Evolutionary conservation across 2,797 vertebrate species (phyloP).

Genomic region (Mormyrus proboscirostris): DNA sequence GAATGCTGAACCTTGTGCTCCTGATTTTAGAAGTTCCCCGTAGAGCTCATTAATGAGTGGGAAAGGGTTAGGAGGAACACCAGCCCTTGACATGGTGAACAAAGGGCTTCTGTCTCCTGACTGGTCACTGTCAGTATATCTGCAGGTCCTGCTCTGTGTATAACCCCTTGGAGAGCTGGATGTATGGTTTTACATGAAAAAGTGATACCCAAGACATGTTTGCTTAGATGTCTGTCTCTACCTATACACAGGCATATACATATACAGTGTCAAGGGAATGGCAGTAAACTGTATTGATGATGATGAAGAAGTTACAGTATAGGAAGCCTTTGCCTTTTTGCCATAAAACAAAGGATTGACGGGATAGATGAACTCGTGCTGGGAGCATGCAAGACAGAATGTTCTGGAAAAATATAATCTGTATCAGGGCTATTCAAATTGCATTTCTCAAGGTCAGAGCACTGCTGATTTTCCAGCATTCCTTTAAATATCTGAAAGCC

Average conservation of each 20-base stretch:
- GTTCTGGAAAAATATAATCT: background rate
- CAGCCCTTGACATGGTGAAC: background rate
- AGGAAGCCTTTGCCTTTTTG: background rate
- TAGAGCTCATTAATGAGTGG: background rate
- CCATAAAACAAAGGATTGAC: background rate
- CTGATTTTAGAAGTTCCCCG: background rate
- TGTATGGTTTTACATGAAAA: background rate
- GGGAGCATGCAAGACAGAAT: background rate
- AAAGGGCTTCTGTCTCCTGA: background rate
- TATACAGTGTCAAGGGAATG: background rate
- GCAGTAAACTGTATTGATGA: background rate
- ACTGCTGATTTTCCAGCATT: background rate
- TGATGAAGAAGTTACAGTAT: background rate
- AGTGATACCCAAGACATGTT: background rate
- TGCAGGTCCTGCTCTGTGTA: background rate
- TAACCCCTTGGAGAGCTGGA: background rate
- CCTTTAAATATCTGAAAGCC: background rate
- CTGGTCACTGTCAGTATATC: background rate
- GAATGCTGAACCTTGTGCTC: background rate
- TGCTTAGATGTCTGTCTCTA: background rate
- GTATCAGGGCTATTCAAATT: background rate
- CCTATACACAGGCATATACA: background rate
- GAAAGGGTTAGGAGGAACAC: background rate
- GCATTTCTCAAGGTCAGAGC: background rate
- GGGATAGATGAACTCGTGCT: background rate